Conservation (phyloP, 1,140 invertebrate species). For the Diabrotica undecimpunctata region DNA sequence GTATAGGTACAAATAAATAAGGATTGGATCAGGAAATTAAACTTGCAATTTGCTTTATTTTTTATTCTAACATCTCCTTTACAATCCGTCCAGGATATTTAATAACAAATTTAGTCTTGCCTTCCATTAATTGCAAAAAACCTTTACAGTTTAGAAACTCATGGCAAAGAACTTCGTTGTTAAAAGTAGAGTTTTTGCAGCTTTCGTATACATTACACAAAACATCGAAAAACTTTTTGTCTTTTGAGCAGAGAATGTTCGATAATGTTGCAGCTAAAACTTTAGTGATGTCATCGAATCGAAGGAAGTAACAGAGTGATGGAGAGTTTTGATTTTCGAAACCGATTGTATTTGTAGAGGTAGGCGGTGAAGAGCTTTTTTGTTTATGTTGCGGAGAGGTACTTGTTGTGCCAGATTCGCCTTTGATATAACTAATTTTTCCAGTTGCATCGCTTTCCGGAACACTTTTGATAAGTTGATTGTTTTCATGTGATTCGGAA, state of each 20-base stretch:
- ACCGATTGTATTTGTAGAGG: background rate
- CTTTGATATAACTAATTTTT: background rate
- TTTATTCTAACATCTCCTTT: conserved; percentile 1
- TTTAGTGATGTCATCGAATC: conserved; percentile 33
- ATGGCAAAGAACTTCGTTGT: conserved; percentile 34
- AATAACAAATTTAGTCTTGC: conserved; percentile 30
- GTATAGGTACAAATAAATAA: too few species aligned
- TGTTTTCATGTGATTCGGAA: too few species aligned
- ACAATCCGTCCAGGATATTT: conserved; percentile 20
- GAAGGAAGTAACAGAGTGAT: conserved; percentile 30
- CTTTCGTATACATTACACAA: conserved; percentile 29
- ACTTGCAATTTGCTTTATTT: background rate
- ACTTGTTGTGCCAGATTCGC: conserved; percentile 4
- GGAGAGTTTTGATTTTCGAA: conserved; percentile 16
- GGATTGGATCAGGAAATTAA: too few species aligned
- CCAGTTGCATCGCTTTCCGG: too few species aligned
- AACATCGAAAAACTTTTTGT: conserved; percentile 32
- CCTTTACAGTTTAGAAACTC: conserved; percentile 33
- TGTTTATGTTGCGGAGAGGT: background rate
- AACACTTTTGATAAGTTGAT: too few species aligned
- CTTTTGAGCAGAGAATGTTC: conserved; percentile 27
- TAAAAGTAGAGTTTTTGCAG: conserved; percentile 29
- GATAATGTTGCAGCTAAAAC: conserved; percentile 31
- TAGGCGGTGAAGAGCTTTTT: too few species aligned
- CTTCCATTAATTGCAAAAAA: conserved; percentile 29